Evolutionary conservation across 2,888 invertebrate genomes (phyloP).

Genomic region (Myathropa florea): DNA sequence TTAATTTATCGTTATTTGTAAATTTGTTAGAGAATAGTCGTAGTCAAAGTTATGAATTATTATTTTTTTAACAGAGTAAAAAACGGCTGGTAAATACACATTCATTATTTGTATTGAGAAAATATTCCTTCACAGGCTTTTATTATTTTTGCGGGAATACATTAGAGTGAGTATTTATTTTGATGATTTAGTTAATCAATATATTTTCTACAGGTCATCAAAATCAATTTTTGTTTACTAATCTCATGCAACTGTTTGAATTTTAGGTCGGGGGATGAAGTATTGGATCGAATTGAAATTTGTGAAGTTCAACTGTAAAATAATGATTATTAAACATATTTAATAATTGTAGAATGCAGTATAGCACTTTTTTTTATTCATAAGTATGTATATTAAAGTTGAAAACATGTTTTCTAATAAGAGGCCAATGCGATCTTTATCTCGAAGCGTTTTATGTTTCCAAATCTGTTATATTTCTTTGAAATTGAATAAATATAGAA

Average conservation of each 20-base stretch:
- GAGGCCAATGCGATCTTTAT: not conserved
- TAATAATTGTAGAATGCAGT: too few species aligned
- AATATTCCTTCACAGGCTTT: conserved; percentile 12
- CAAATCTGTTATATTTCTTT: not conserved
- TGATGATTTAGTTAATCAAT: not conserved
- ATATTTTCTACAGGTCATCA: not conserved
- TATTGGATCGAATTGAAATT: conserved; percentile 76
- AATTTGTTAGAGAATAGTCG: conserved; percentile 20
- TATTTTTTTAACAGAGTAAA: conserved; percentile 43
- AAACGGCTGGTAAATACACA: conserved; percentile 51
- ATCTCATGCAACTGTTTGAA: conserved; percentile 42
- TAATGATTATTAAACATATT: conserved; percentile 43
- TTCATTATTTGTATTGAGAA: conserved; percentile 19
- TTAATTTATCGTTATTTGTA: conserved; percentile 11
- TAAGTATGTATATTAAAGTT: too few species aligned
- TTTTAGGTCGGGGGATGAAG: conserved; percentile 74
- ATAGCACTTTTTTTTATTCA: too few species aligned
- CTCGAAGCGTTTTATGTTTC: not conserved
- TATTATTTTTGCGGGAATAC: conserved; percentile 5
- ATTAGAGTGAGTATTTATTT: conserved; percentile 4
- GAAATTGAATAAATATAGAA: not conserved
- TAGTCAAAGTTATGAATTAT: conserved; percentile 35
- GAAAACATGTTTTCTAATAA: not conserved
- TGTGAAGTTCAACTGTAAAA: conserved; percentile 77
- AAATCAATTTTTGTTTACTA: not conserved